A percentile compares a stretch with the other conserved stretches of the same genome.
These are phyloP conservation scores for Poecilia gillii DNA, from an alignment of 2,797 vertebrate species.

Conservation along the genomic window DNA sequence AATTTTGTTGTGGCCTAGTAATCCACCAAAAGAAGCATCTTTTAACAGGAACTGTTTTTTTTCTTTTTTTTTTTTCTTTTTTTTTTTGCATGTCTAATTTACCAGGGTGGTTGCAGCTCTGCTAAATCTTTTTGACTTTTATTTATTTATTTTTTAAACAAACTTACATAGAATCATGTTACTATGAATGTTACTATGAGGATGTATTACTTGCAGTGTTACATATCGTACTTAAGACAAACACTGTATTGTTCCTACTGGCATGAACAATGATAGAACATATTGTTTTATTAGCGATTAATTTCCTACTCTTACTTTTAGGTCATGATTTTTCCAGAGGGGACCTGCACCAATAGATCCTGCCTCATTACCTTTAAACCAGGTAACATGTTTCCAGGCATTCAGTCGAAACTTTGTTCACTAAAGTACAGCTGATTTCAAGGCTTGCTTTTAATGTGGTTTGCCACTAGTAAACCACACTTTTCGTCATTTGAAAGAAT, in stretches of 20 bases:
- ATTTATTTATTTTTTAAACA: not conserved
- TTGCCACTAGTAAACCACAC: not conserved
- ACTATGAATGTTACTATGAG: too few relatives aligned
- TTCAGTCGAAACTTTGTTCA: not conserved
- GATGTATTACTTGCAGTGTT: not conserved
- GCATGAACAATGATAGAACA: not conserved
- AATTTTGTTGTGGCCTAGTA: not conserved
- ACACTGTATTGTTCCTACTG: not conserved
- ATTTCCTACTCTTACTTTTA: slow-evolving; percentile 60
- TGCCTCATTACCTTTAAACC: slow-evolving; percentile 99
- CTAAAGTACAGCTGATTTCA: not conserved
- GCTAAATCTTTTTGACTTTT: not conserved
- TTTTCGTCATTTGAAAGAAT: too few relatives aligned
- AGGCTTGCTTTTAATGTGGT: not conserved
- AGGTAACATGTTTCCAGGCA: slow-evolving; percentile 76
- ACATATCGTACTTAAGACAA: not conserved
- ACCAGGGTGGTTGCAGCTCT: not conserved
- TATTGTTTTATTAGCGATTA: not conserved
- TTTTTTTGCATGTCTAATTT: not conserved
- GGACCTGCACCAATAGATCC: slow-evolving; percentile 97
- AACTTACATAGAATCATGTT: not conserved
- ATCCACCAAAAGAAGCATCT: not conserved
- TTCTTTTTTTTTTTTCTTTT: not conserved
- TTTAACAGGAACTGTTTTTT: not conserved
- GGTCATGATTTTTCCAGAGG: slow-evolving; percentile 99